Conservation (phyloP, 2,888 invertebrate genomes). For the Coleophora flavipennella region DNA sequence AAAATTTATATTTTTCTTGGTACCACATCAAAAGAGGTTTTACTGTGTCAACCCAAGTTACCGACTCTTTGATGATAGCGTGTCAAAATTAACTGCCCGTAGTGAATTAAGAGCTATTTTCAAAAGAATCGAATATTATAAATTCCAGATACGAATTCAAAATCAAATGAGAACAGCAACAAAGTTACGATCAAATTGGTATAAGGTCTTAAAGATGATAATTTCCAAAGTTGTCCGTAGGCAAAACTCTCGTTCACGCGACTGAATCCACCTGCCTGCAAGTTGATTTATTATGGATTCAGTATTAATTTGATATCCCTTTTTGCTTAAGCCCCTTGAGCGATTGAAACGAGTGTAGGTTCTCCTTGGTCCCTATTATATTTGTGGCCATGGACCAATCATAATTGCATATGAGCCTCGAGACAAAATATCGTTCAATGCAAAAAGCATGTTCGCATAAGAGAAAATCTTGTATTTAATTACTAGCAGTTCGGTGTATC, state of each 20-base stretch:
- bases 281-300: slow-evolving; percentile 73
- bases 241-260: slow-evolving; percentile 57
- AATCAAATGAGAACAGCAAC: slow-evolving; percentile 2
- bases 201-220: slow-evolving; percentile 41
- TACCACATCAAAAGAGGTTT: too few relatives aligned
- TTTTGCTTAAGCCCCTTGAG: slow-evolving; percentile 67
- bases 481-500: neutral
- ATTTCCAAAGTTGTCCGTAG: slow-evolving; percentile 65
- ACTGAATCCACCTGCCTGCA: slow-evolving; percentile 63
- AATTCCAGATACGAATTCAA: slow-evolving; percentile 30
- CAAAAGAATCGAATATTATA: slow-evolving; percentile 34
- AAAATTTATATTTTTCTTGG: too few relatives aligned
- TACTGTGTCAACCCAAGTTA: too few relatives aligned
- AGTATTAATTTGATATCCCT: slow-evolving; percentile 73
- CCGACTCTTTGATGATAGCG: too few relatives aligned
- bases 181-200: slow-evolving; percentile 16
- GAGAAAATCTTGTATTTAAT: slow-evolving; percentile 4
- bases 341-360: slow-evolving; percentile 56
- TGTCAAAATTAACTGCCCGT: slow-evolving; percentile 20
- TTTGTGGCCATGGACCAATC: slow-evolving; percentile 59
- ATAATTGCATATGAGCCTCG: slow-evolving; percentile 65
- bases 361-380: slow-evolving; percentile 59
- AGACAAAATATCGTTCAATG: slow-evolving; percentile 55
- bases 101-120: slow-evolving; percentile 22
- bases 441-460: slow-evolving; percentile 34